Evolutionary conservation across 2,888 invertebrate genomes (phyloP), one percentile per base, ranked within the genome.

Genomic region (Eurytoma adleriae): DNA sequence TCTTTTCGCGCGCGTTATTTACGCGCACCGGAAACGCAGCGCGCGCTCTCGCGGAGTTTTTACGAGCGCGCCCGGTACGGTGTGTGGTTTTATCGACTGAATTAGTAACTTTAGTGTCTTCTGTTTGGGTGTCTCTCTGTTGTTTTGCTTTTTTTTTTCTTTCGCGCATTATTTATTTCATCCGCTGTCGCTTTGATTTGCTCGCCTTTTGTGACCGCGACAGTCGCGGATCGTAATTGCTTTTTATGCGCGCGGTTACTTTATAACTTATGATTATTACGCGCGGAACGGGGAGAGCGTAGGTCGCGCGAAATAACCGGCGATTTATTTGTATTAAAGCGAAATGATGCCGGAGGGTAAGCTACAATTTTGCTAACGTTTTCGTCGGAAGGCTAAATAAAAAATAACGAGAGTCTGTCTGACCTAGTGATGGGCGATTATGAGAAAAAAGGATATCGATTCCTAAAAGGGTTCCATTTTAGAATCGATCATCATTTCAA

Each of bases 91-190:
- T 64, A 64, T 64, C 64, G n/a, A 12, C 18, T 64, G 40, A 64
- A 64, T 64, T 64, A 40, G 64, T 64, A 30, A n/a, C n/a, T 64
- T 64, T 64, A 20, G 40, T 40, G 64, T 10, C 40, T 30, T n/a
- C 48, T 64, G 12, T 27, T 13, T 16, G 61, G 12, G 62, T 62
- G 62, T 74, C 20, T 73, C 18, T 14, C 52, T 7, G 30, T 30
- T 4, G 30, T 30, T 30, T 30, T 4, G 2, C 4, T 30, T 2
- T 40, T 40, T 4, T 40, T 40, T 40, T 40, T n/a, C 10, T 27
- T 64, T 73, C 40, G 20, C 54, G 18, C 13, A 20, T 73, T 66
- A 27, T 73, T 64, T 73, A 73, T 73, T 24, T 56, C 64, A 18
- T 64, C n/a, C 40, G 62, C 30, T 18, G 61, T 61, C 12, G 20